A percentile compares a stretch with the other conserved stretches of the same genome.
phyloP scores from a whole-genome alignment of 2,888 invertebrate species.

The Dasypogon diadema region DNA sequence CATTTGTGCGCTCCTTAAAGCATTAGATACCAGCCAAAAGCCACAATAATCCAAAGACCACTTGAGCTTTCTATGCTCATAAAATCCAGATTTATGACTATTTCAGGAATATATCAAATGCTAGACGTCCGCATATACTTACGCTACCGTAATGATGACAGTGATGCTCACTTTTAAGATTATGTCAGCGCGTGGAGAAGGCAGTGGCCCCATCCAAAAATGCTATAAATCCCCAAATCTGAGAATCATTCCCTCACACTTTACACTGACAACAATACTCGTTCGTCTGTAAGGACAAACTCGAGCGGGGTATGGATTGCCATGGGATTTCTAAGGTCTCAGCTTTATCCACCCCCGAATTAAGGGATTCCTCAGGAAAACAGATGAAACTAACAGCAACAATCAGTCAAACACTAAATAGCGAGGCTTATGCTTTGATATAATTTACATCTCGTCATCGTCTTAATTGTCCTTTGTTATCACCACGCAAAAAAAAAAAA shows the following conservation, averaged over 20 bases:
- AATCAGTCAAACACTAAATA: conserved; percentile 41
- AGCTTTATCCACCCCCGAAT: conserved; percentile 19
- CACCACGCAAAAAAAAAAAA: no score
- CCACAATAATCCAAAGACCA: conserved; percentile 32
- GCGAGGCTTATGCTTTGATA: background rate
- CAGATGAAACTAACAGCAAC: background rate
- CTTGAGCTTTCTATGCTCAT: conserved; percentile 4
- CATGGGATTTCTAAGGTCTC: conserved; percentile 15
- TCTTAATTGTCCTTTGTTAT: conserved; percentile 35
- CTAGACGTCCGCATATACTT: background rate
- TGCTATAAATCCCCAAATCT: conserved; percentile 29
- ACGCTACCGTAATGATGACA: no score
- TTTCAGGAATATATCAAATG: conserved; percentile 13
- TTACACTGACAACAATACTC: background rate
- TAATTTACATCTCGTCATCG: conserved; percentile 28
- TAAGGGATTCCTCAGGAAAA: conserved; percentile 11
- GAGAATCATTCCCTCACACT: background rate
- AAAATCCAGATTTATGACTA: conserved; percentile 40
- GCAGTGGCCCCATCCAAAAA: background rate
- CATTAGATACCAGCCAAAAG: background rate
- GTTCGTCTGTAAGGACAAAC: conserved; percentile 3
- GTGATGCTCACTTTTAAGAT: no score
- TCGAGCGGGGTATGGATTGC: conserved; percentile 7
- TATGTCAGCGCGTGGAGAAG: background rate
- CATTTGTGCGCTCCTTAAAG: background rate